Evolutionary conservation across 30 jellyfish, hydroid and myxozoan genomes (phyloP).

Genomic region (Aurelia sp.): DNA sequence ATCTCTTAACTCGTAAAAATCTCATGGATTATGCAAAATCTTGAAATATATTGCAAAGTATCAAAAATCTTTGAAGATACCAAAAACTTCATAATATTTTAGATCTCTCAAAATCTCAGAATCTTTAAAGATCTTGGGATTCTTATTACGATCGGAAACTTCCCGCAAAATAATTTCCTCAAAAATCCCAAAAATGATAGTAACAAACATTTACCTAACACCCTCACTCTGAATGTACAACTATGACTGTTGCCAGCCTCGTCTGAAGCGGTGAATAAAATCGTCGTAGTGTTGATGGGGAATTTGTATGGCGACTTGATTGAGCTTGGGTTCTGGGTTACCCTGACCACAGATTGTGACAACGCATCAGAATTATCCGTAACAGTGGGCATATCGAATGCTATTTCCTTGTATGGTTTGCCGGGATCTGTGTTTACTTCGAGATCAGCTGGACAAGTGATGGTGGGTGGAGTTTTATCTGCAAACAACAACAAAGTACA

Average conservation of each 20-base stretch:
- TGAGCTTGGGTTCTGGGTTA: slow-evolving; percentile 74
- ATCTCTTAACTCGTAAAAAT: too few species aligned
- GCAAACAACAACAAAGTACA: not conserved
- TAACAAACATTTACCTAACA: slow-evolving; percentile 29
- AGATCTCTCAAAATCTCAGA: too few species aligned
- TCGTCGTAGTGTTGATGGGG: slow-evolving; percentile 86
- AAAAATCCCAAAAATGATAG: too few species aligned
- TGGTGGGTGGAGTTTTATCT: slow-evolving; percentile 97
- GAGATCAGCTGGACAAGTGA: slow-evolving; percentile 85
- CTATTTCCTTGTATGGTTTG: slow-evolving; percentile 71
- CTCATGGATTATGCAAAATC: too few species aligned
- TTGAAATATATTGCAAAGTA: too few species aligned
- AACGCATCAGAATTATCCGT: slow-evolving; percentile 85
- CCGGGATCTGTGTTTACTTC: slow-evolving; percentile 79
- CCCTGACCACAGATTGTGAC: slow-evolving; percentile 64
- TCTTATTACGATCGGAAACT: too few species aligned
- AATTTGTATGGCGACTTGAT: slow-evolving; percentile 90
- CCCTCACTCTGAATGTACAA: slow-evolving; percentile 85
- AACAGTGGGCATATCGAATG: slow-evolving; percentile 70
- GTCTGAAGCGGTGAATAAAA: slow-evolving; percentile 86
- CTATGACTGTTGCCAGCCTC: slow-evolving; percentile 83
- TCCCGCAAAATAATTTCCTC: too few species aligned
- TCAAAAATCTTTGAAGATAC: too few species aligned
- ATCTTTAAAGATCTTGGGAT: too few species aligned
- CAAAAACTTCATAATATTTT: too few species aligned